Evolutionary conservation across 2,113 vertebrate species (phyloP), one percentile per base, ranked within the genome.

Genomic region (Coreoperca whiteheadi): DNA sequence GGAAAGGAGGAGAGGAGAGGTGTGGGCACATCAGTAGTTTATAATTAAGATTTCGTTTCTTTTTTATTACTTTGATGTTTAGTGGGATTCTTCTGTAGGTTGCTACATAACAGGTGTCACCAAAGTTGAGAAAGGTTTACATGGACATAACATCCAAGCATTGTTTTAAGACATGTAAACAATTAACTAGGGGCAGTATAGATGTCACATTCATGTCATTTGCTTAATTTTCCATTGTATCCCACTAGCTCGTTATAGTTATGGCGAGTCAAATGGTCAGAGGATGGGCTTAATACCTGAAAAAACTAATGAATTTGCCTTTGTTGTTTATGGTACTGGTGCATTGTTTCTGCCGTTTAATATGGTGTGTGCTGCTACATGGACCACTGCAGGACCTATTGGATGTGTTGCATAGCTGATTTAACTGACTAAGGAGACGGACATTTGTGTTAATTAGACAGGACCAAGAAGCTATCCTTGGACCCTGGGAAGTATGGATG

Each of bases 381-480:
- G 10, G 68, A 12, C 34, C 23, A 50, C 30, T 39, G 2, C 37
- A 66, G 9, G 15, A 23, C 15, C 7, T 39, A 9, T 30, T 30
- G 18, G 10, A n/a, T 34, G 4, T 37, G 18, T 25, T 56, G 25
- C 20, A 30, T 6, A 3, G 8, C 28, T 25, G 11, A 41, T 71
- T 77, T 9, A 53, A 28, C 25, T 43, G n/a, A 59, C 23, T 50
- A 8, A 81, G 7, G 6, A 14, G 23, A 16, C 6, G 1, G 8
- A 61, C 8, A 25, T 70, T 69, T 70, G 21, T 76, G 18, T 65
- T 65, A 15, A 37, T 61, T 21, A 51, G 30, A 71, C 32, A 28
- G 3, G 48, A 73, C n/a, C 34, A 51, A 46, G 37, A 77, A 6
- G 18, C 20, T 75, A 12, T 25, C 6, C 59, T 34, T 6, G 11